Evolutionary conservation across 2,797 vertebrate genomes (phyloP), one percentile per base, ranked within the genome.

Genomic region (Huso huso): DNA sequence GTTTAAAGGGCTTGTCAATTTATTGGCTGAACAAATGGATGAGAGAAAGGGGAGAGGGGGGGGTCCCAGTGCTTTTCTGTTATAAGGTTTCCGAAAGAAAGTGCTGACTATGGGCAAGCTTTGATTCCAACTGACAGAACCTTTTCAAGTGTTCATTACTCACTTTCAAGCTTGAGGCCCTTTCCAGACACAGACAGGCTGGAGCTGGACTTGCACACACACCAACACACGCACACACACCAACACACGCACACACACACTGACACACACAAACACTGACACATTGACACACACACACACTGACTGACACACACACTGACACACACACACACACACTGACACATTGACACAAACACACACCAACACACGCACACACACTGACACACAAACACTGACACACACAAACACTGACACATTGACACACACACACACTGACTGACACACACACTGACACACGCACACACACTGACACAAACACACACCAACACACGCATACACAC

Each of bases 51-150:
- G 63, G 23, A 70, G 6, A 63, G 67, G 66, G 48, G 63, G 52
- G 68, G 68, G 62, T 63, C 83, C 74, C 74, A 77, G 73, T 75
- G 69, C 84, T 84, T 78, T 73, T 65, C 78, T 82, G 70, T 92
- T 90, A 92, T 93, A 88, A 90, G 83, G 79, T 86, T 90, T 86
- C 75, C 79, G 80, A 82, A 83, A 79, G 82, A 94, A 91, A 92
- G 82, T 81, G 93, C 92, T 95, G 92, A 94, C 88, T 83, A 72
- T 60, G 77, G 75, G 81, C 76, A 73, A 83, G 84, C 84, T 88
- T 80, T 82, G 82, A 89, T 90, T 93, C 87, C 84, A 86, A 89
- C 92, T 94, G 93, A 93, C 91, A 92, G 86, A 88, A 91, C 86
- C 88, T 91, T 88, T 93, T 90, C 87, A 87, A 75, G 81, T 87